These are phyloP conservation scores for Andrena marginata DNA, from an alignment of 2,888 invertebrate species.

Conservation along the genomic window DNA sequence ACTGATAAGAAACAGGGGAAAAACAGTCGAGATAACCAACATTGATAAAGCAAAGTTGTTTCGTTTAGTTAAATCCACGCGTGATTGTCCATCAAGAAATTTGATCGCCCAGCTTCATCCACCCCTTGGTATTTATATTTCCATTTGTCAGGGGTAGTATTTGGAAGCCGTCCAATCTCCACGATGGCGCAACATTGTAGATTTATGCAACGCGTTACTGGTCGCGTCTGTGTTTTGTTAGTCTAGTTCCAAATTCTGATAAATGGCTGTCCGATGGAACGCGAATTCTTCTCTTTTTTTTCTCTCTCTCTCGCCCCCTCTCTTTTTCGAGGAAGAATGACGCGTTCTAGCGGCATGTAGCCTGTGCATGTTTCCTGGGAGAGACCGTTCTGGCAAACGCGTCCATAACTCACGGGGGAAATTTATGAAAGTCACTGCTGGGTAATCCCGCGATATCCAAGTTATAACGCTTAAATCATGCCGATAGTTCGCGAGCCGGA, in stretches of 20 bases:
- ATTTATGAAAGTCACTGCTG: slow-evolving; percentile 60
- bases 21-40: not conserved
- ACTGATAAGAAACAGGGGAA: not conserved
- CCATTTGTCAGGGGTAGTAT: slow-evolving; percentile 31
- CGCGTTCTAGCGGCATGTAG: slow-evolving; percentile 18
- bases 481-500: slow-evolving; percentile 54
- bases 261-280: slow-evolving; percentile 44
- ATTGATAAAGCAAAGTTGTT: not conserved
- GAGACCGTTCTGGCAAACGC: slow-evolving; percentile 4
- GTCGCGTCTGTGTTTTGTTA: slow-evolving; percentile 39
- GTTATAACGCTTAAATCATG: slow-evolving; percentile 59
- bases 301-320: not conserved
- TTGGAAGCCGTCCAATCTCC: slow-evolving; percentile 43
- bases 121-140: slow-evolving; percentile 32
- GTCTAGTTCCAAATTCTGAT: slow-evolving; percentile 43
- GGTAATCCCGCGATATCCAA: slow-evolving; percentile 51
- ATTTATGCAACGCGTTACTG: slow-evolving; percentile 43
- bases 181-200: slow-evolving; percentile 36
- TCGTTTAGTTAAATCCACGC: not conserved
- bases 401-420: slow-evolving; percentile 41
- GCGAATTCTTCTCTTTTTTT: not conserved
- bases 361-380: slow-evolving; percentile 16
- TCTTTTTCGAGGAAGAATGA: slow-evolving; percentile 10
- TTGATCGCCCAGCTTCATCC: slow-evolving; percentile 17
- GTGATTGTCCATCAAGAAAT: slow-evolving; percentile 25